Evolutionary conservation across 2,797 vertebrate species (phyloP), one percentile per base, ranked within the genome.

Genomic region (Sebastes hubbsi): DNA sequence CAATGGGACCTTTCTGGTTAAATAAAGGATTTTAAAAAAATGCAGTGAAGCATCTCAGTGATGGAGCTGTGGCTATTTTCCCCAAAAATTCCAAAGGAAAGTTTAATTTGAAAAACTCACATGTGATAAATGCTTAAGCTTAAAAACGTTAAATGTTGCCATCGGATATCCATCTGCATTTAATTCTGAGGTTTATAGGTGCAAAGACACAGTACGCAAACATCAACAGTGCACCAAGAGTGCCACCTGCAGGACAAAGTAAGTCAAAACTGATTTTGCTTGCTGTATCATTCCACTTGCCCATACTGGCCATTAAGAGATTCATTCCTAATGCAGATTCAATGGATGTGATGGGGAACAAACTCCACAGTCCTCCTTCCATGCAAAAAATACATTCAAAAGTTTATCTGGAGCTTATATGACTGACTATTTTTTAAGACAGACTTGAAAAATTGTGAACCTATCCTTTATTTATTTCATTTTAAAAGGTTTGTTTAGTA

Each of bases 231-330:
- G 56, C 6, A 71, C 10, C 68, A 63, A 82, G 24, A 78, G 55
- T 73, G 85, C 89, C 89, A 67, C 77, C 91, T 90, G 32, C n/a
- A 56, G 90, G 90, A 69, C 67, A 78, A 74, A 76, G 1, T 75
- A 4, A 67, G 56, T 27, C 3, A 80, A 49, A 49, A 32, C 36
- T 5, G 20, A 46, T 49, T 49, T 25, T 72, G 27, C 24, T 60
- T 22, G 6, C 56, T 61, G 20, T 49, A 54, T 55, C 11, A 8
- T 32, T 62, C 27, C 46, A 10, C 20, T 27, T 61, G 11, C n/a
- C 0, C 3, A 42, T 29, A 29, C 12, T 29, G 24, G 6, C 20
- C 8, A 71, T 22, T 27, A 42, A 60, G 32, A 30, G 27, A 72
- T 49, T 8, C 4, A 14, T 10, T 16, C 5, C 20, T 3, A 30